Evolutionary conservation across 1,140 invertebrate species (phyloP).

Genomic region (Venustaconcha ellipsiformis): DNA sequence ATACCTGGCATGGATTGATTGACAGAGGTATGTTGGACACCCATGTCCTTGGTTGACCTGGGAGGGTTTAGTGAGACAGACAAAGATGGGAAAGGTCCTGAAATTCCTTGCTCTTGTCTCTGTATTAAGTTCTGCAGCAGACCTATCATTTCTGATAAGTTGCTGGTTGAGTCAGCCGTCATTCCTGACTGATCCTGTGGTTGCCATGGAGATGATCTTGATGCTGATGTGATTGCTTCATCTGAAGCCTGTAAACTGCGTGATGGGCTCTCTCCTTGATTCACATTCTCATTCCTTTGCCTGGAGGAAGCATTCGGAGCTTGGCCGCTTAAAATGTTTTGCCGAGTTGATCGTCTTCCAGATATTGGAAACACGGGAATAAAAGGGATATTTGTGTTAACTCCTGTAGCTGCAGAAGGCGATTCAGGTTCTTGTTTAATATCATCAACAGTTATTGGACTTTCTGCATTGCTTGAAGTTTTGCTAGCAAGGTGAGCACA

Average conservation of each 20-base stretch:
- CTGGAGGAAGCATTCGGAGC: background rate
- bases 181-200: conserved; percentile 13
- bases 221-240: background rate
- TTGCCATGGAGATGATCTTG: background rate
- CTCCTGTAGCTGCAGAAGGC: conserved; percentile 19
- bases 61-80: conserved; percentile 28
- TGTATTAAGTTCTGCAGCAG: conserved; percentile 39
- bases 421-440: conserved; percentile 49
- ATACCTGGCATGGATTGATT: conserved; percentile 44
- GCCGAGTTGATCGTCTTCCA: conserved; percentile 5
- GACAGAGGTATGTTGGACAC: conserved; percentile 36
- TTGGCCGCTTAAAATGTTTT: conserved; percentile 10
- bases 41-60: conserved; percentile 29
- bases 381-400: conserved; percentile 8
- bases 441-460: background rate
- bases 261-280: conserved; percentile 6
- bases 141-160: conserved; percentile 43
- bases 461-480: conserved; percentile 1
- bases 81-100: conserved; percentile 3
- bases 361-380: background rate
- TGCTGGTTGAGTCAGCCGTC: conserved; percentile 50
- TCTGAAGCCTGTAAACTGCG: background rate
- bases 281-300: background rate
- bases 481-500: conserved; percentile 39
- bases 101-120: conserved; percentile 27